Evolutionary conservation across 2,888 invertebrate genomes (phyloP).

Genomic region (Amphiduros pacificus): DNA sequence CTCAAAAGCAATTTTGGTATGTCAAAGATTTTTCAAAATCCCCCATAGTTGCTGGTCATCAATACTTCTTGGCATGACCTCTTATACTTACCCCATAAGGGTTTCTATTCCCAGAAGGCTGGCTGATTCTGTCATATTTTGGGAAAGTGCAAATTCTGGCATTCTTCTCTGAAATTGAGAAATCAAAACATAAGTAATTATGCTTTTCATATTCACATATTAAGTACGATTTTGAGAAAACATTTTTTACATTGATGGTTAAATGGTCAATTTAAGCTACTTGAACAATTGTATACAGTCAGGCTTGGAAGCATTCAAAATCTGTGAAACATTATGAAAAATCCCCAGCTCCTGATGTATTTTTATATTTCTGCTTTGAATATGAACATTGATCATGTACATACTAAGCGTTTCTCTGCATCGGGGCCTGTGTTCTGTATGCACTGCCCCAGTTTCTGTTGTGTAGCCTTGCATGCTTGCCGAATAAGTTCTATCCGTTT

Average conservation of each 20-base stretch:
- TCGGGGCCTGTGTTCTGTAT: slow-evolving; percentile 62
- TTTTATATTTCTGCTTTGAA: too few species aligned
- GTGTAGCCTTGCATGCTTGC: slow-evolving; percentile 65
- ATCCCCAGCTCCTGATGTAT: too few species aligned
- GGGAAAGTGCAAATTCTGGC: slow-evolving; percentile 79
- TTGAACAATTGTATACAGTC: background rate
- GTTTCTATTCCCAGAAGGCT: slow-evolving; percentile 67
- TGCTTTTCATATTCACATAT: background rate
- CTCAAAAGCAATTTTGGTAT: too few species aligned
- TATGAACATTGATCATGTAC: too few species aligned
- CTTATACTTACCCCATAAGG: slow-evolving; percentile 65
- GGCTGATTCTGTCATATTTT: slow-evolving; percentile 73
- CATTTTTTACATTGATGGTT: background rate
- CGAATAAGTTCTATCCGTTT: slow-evolving; percentile 79
- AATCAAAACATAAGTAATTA: slow-evolving; percentile 2
- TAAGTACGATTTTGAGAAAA: background rate
- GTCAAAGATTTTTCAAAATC: too few species aligned
- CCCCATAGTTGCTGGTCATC: too few species aligned
- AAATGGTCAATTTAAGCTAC: background rate
- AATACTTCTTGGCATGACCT: background rate
- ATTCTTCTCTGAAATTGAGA: slow-evolving; percentile 73
- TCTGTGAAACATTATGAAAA: too few species aligned
- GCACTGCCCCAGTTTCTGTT: slow-evolving; percentile 62
- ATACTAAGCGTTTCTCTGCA: slow-evolving; percentile 72
- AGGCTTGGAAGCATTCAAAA: background rate